These are phyloP conservation scores for Platyscapa corneri DNA, from an alignment of 1,140 invertebrate species.

Conservation along the genomic window DNA sequence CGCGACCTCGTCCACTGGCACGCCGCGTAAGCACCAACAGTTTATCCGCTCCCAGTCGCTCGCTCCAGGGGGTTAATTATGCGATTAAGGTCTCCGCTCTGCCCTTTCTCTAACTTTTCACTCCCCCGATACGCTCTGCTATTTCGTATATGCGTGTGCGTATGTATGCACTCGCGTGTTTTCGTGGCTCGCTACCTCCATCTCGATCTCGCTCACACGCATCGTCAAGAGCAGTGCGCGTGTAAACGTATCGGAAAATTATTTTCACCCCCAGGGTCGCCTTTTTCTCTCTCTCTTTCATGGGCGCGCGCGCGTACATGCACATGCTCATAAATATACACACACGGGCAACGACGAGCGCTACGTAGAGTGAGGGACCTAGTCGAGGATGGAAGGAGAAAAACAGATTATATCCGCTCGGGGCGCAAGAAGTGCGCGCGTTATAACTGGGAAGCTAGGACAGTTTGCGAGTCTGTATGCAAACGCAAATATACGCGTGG, in stretches of 20 bases:
- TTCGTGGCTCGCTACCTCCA: not conserved
- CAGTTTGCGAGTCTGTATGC: not conserved
- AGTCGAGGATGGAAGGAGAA: too few relatives aligned
- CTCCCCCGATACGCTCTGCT: not conserved
- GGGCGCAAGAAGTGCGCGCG: not conserved
- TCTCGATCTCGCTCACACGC: not conserved
- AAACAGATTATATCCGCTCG: not conserved
- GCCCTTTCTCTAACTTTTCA: not conserved
- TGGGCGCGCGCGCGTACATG: not conserved
- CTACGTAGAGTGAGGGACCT: too few relatives aligned
- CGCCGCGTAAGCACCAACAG: not conserved
- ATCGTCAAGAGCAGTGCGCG: not conserved
- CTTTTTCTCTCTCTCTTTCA: not conserved
- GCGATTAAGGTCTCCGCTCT: not conserved
- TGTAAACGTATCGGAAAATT: slow-evolving; percentile 17
- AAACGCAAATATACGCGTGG: not conserved
- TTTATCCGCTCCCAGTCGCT: not conserved
- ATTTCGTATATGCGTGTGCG: not conserved
- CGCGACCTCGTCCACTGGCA: too few relatives aligned
- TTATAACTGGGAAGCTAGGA: not conserved
- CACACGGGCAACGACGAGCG: not conserved
- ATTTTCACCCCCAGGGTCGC: slow-evolving; percentile 6
- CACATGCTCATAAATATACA: not conserved
- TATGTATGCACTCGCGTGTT: not conserved
- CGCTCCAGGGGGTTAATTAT: not conserved